Base-by-base conservation (phyloP, 2,797 vertebrate genomes). In the Acanthopagrus latus region DNA sequence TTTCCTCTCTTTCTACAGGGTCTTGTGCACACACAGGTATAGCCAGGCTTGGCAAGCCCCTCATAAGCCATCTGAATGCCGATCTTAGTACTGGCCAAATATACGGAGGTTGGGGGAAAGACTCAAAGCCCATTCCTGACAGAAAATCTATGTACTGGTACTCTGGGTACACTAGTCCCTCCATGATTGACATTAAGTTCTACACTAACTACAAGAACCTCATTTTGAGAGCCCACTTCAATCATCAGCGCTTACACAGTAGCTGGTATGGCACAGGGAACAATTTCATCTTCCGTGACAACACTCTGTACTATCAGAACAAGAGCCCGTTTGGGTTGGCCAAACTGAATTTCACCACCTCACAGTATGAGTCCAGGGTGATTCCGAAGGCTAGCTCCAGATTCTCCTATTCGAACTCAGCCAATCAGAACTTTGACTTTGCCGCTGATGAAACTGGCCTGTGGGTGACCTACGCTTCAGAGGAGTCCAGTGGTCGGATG, bases 371-470 rank as follows among this genome's bases (percentile, higher is more conserved):
- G 25, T 87, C 85, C 47, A 82, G 91, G 73, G 91, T 91, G n/a
- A 78, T 95, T 69, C 64, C 93, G 0, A 70, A 70, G 2, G 93
- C 95, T 3, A 95, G 94, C 71, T 60, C 57, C 33, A 73, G 41
- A 14, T 96, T 96, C 74, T 95, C 95, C 0, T 96, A 96, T 62
- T 71, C 89, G 10, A 86, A 83, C 62, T 91, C 88, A 1, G 6
- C 75, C 1, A 65, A 71, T 71, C 95, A 96, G 72, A 92, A 92
- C 78, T 91, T 96, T 81, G 94, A 97, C 78, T 95, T 96, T 67
- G 91, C 94, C 21, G 91, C 90, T 0, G 96, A 96, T 90, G 95
- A 97, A 85, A 92, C 86, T 0, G 95, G 94, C 0, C 79, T 96
- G 59, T 97, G 93, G 92, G 93, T 95, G 44, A 94, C 93, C 18